Evolutionary conservation across 1,140 invertebrate genomes (phyloP).

Genomic region (Heliconius melpomene): DNA sequence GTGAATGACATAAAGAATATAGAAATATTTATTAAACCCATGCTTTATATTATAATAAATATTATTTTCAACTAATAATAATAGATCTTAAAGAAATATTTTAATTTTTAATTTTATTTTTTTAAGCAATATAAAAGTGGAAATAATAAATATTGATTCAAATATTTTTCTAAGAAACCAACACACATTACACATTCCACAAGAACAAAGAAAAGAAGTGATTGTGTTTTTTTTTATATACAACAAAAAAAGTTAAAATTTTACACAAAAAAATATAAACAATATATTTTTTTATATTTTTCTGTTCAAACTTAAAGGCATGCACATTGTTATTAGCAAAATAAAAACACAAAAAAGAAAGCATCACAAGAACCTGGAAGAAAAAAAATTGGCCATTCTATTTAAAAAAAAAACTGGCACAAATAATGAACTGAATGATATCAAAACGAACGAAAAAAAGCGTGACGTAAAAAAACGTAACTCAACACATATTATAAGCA

Average conservation of each 20-base stretch:
- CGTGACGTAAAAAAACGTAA: constrained; percentile 18
- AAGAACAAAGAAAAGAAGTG: constrained; percentile 37
- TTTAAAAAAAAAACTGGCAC: background rate
- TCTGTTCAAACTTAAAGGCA: constrained; percentile 2
- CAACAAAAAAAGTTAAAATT: constrained; percentile 22
- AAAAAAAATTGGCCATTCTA: constrained; percentile 2
- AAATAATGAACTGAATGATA: constrained; percentile 23
- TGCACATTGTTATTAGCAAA: constrained; percentile 34
- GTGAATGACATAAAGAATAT: constrained; percentile 26
- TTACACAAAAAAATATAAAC: constrained; percentile 13
- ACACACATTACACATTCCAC: constrained; percentile 71
- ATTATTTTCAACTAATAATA: background rate
- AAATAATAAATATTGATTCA: constrained; percentile 20
- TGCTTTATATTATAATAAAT: background rate
- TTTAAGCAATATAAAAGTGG: background rate
- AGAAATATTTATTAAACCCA: constrained; percentile 26
- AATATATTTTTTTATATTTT: background rate
- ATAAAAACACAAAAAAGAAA: constrained; percentile 17
- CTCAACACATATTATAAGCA: background rate
- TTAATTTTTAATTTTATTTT: background rate
- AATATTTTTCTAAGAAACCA: constrained; percentile 26
- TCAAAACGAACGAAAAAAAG: constrained; percentile 6
- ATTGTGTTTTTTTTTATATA: background rate
- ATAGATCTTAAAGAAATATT: too few relatives aligned
- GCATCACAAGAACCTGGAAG: constrained; percentile 22